A percentile compares a stretch with the other conserved stretches of the same genome.
These are phyloP conservation scores for Epinotia demarniana DNA, from an alignment of 2,888 invertebrate species.

Conservation along the genomic window DNA sequence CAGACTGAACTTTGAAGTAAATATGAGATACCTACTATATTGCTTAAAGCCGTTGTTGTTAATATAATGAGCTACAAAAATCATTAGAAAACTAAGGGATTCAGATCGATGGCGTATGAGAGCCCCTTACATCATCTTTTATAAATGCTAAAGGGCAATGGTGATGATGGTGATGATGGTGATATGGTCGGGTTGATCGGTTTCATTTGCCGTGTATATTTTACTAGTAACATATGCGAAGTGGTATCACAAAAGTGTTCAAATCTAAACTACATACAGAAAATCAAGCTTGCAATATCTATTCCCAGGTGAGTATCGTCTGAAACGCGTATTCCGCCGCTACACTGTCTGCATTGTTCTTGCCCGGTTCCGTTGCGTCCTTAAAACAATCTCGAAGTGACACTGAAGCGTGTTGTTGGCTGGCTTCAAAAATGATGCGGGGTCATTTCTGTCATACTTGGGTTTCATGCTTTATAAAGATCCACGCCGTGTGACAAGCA, in stretches of 20 bases:
- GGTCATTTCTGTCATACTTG: neutral
- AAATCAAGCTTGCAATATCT: conserved; percentile 39
- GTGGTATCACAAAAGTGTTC: conserved; percentile 12
- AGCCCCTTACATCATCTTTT: no score
- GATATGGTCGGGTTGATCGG: neutral
- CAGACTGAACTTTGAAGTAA: no score
- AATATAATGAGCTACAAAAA: no score
- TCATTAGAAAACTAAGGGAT: no score
- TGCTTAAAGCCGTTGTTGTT: no score
- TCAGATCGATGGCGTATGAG: no score
- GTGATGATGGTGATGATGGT: no score
- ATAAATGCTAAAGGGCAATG: no score
- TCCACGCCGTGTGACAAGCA: no score
- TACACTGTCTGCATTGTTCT: conserved; percentile 39
- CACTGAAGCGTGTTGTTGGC: conserved; percentile 36
- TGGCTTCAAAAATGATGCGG: conserved; percentile 7
- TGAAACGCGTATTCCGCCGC: conserved; percentile 35
- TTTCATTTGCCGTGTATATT: neutral
- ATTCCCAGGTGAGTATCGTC: conserved; percentile 40
- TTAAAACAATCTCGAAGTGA: conserved; percentile 41
- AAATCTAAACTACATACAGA: conserved; percentile 32
- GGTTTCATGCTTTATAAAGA: neutral
- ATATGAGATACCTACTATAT: no score
- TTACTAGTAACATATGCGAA: conserved; percentile 3
- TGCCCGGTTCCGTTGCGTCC: conserved; percentile 27